phyloP scores from a whole-genome alignment of 2,888 invertebrate genomes.

The Tipula vernalis region DNA sequence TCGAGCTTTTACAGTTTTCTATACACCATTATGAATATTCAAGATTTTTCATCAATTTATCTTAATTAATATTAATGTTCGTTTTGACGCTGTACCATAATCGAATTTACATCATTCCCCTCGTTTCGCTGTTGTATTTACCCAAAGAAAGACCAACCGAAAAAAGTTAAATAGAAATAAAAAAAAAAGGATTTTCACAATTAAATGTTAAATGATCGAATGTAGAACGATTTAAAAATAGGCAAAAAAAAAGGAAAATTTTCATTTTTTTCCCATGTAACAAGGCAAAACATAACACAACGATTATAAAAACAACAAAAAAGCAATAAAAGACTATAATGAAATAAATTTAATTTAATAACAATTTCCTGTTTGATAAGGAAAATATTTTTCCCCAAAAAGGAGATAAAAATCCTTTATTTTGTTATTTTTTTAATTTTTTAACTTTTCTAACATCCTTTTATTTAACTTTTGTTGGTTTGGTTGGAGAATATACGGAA shows the following conservation, averaged over 20 bases:
- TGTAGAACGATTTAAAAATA: background rate
- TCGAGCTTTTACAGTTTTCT: too few species aligned
- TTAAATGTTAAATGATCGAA: conserved; percentile 4
- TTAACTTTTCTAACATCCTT: background rate
- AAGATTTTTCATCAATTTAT: background rate
- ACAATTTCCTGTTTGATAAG: background rate
- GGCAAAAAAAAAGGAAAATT: background rate
- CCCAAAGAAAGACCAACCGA: background rate
- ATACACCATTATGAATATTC: background rate
- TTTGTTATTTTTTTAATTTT: background rate
- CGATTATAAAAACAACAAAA: background rate
- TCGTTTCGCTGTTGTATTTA: background rate
- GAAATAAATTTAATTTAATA: conserved; percentile 4
- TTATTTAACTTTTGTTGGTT: background rate
- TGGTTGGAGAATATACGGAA: background rate
- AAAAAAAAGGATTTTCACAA: background rate
- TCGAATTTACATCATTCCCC: background rate
- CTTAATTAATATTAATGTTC: background rate
- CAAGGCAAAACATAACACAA: background rate
- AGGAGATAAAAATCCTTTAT: background rate
- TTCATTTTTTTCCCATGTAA: background rate
- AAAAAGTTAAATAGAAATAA: background rate
- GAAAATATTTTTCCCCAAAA: background rate
- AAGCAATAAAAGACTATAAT: background rate
- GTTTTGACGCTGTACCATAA: background rate